These are phyloP conservation scores for Lordiphosa fenestrarum DNA, from an alignment of 2,888 invertebrate genomes.

Conservation along the genomic window DNA sequence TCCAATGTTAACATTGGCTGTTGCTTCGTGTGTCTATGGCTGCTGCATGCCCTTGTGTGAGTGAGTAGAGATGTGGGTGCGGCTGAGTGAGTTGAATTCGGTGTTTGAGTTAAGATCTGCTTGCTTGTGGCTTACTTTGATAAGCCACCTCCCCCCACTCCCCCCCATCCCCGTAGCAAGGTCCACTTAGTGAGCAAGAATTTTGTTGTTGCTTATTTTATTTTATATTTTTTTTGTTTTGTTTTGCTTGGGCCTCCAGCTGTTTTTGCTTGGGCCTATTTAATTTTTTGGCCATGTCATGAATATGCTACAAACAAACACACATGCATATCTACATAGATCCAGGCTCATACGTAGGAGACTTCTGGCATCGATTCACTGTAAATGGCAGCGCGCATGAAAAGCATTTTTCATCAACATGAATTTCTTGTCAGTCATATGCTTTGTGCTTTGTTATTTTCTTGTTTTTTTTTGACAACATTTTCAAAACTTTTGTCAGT, in stretches of 20 bases:
- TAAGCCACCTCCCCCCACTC: not conserved
- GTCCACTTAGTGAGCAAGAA: not conserved
- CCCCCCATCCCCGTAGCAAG: not conserved
- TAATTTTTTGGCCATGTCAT: constrained; percentile 59
- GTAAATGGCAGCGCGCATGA: constrained; percentile 64
- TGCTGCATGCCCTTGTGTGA: constrained; percentile 20
- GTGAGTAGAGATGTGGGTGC: constrained; percentile 52
- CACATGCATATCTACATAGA: constrained; percentile 9
- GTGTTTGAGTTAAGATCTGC: constrained; percentile 14
- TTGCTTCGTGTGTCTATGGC: constrained; percentile 12
- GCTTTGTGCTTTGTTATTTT: constrained; percentile 51
- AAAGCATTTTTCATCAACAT: constrained; percentile 72
- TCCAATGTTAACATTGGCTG: constrained; percentile 50
- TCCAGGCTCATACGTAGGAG: constrained; percentile 10
- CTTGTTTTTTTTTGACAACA: constrained; percentile 31
- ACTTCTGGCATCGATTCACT: constrained; percentile 40
- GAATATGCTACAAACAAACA: constrained; percentile 47
- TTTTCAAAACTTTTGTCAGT: constrained; percentile 62
- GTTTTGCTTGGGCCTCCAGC: constrained; percentile 29
- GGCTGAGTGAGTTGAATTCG: constrained; percentile 55
- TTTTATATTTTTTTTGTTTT: constrained; percentile 10
- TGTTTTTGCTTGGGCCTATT: constrained; percentile 41
- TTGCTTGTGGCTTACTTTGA: constrained; percentile 14
- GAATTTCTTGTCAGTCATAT: constrained; percentile 65
- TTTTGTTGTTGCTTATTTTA: constrained; percentile 17